Conservation (phyloP, 2,888 invertebrate species). For the Anaspis maculata region DNA sequence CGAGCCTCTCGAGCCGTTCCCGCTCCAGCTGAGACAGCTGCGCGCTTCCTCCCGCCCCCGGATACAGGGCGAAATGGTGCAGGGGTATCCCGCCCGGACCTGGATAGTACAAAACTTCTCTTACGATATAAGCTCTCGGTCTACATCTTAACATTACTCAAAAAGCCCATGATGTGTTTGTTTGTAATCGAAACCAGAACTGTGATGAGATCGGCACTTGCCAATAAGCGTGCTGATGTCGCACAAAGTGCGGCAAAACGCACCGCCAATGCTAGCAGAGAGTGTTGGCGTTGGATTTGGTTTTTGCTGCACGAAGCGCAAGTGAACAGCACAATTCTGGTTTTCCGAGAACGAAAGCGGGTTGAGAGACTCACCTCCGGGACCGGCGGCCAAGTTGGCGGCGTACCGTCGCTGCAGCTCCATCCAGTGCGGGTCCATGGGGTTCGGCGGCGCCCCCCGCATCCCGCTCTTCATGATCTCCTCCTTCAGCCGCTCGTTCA, state of each 20-base stretch:
- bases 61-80: conserved; percentile 65
- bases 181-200: no score
- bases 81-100: conserved; percentile 48
- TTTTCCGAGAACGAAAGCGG: no score
- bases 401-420: conserved; percentile 74
- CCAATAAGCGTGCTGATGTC: no score
- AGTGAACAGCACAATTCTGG: no score
- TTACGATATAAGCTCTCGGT: no score
- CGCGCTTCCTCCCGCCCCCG: conserved; percentile 58
- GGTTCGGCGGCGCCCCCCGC: conserved; percentile 38
- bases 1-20: conserved; percentile 76
- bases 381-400: conserved; percentile 41
- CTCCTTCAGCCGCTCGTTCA: conserved; percentile 80
- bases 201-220: no score
- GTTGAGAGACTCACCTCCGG: conserved; percentile 31
- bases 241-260: no score
- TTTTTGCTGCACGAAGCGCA: no score
- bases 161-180: no score
- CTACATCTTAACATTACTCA: no score
- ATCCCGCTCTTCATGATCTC: conserved; percentile 66
- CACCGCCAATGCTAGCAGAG: no score
- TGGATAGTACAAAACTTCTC: conserved; percentile 3
- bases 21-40: conserved; percentile 74
- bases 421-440: conserved; percentile 70
- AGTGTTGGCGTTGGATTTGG: no score